Base-by-base conservation (phyloP, 2,888 invertebrate genomes). In the Stomorhina lunata region DNA sequence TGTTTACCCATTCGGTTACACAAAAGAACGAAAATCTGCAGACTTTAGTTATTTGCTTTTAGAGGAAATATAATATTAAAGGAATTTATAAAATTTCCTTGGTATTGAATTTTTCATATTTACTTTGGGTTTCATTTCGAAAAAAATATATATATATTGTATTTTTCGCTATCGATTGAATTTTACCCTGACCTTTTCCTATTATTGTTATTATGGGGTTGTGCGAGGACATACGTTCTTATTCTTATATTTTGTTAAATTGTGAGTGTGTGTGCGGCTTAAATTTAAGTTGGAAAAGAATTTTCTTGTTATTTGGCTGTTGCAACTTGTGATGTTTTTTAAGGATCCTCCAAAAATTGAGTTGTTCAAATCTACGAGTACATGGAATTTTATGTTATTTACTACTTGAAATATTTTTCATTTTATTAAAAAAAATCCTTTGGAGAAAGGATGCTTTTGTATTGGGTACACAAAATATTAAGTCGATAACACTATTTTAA, bases 121-220 rank as follows among this genome's bases (percentile, higher is more conserved):
- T 50, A n/a, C n/a, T 12, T 53, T 53, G 0, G 27, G 0, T 40
- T 27, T 2, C 29, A 15, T 29, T 43, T 55, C 34, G 32, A 34
- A 66, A 43, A 4, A 43, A 40, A 17, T 1, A n/a, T 48, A 25
- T 34, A 32, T 27, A 20, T 15, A 22, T 12, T 34, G 32, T 48
- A 32, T 22, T 15, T 63, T 29, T 63, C 9, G 34, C 15, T 22
- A 34, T 22, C 55, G 65, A 45, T 65, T 57, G 12, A 43, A 17
- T 27, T 66, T 59, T 59, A 48, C 57, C 57, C 76, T 76, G 76
- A 57, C 66, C 66, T 76, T 76, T 76, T 48, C 22, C 6, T 6
- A 12, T 6, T 9, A 12, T n/a, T n/a, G 10, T 27, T 15, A 27
- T 37, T 6, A 3, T 20, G 7, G 34, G 12, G 34, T 37, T 59